Evolutionary conservation across 2,888 invertebrate genomes (phyloP).

Genomic region (Campoplex capitator): DNA sequence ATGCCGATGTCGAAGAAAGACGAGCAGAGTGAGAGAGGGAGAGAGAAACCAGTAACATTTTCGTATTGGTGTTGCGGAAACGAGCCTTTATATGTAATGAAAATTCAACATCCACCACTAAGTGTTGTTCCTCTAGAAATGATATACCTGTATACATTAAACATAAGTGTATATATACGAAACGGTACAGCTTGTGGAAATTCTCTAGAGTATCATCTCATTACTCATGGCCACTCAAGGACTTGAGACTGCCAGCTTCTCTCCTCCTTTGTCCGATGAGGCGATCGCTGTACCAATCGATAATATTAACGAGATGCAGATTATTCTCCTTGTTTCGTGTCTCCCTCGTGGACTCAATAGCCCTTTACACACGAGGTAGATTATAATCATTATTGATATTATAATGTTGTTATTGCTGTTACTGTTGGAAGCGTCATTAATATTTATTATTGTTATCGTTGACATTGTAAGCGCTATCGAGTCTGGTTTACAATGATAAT

Average conservation of each 20-base stretch:
- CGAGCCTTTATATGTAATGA: conserved; percentile 10
- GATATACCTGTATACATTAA: not conserved
- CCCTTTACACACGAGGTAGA: not conserved
- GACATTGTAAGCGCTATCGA: not conserved
- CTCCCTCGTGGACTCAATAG: conserved; percentile 15
- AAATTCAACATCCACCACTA: conserved; percentile 44
- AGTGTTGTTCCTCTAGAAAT: conserved; percentile 27
- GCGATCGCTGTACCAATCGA: conserved; percentile 61
- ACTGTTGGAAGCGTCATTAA: not conserved
- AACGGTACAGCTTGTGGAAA: conserved; percentile 17
- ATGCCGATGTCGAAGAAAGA: conserved; percentile 32
- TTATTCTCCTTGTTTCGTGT: conserved; percentile 38
- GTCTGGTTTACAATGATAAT: conserved; percentile 17
- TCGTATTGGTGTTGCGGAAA: conserved; percentile 24
- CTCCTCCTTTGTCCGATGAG: conserved; percentile 34
- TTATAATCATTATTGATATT: not conserved
- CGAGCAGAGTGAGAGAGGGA: conserved; percentile 29
- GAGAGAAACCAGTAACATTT: conserved; percentile 40
- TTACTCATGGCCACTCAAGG: conserved; percentile 65
- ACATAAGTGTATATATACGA: not conserved
- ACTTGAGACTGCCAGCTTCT: conserved; percentile 37
- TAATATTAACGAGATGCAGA: conserved; percentile 62
- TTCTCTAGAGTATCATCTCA: conserved; percentile 66
- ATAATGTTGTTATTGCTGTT: not conserved
- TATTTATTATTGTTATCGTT: conserved; percentile 15